A percentile compares a stretch with the other conserved stretches of the same genome.
Evolutionary conservation across 2,888 invertebrate genomes (phyloP).

Genomic region (Ligdia adustata): DNA sequence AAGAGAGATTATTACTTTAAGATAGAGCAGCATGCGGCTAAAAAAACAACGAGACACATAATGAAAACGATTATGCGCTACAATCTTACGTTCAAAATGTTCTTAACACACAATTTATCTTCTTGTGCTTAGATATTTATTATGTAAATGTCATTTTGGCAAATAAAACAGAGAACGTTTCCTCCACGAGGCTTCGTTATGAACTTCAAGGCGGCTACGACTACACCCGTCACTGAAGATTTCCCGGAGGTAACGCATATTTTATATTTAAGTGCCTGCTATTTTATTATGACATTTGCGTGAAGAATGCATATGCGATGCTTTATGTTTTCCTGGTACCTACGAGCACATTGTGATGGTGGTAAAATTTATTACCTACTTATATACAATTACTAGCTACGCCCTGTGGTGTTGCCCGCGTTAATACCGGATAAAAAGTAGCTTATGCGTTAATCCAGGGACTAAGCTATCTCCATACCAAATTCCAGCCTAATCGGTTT

Average conservation of each 20-base stretch:
- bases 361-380: no score
- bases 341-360: no score
- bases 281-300: conserved; percentile 54
- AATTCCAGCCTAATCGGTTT: no score
- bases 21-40: no score
- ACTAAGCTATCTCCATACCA: no score
- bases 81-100: not conserved
- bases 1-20: no score
- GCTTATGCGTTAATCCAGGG: no score
- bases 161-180: conserved; percentile 26
- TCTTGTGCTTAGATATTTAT: no score
- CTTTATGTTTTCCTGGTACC: conserved; percentile 5
- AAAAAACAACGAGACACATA: no score
- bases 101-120: not conserved
- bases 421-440: no score
- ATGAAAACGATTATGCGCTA: not conserved
- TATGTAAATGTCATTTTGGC: conserved; percentile 25
- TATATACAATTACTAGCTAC: no score
- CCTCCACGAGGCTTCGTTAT: conserved; percentile 59
- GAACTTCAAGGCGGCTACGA: conserved; percentile 64
- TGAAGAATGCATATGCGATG: conserved; percentile 18
- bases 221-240: conserved; percentile 66
- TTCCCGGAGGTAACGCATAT: conserved; percentile 77
- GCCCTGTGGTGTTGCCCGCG: no score
- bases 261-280: conserved; percentile 69